Conservation (phyloP, 37 sponge, comb jelly and placozoan species). For the Ephydatia muelleri region DNA sequence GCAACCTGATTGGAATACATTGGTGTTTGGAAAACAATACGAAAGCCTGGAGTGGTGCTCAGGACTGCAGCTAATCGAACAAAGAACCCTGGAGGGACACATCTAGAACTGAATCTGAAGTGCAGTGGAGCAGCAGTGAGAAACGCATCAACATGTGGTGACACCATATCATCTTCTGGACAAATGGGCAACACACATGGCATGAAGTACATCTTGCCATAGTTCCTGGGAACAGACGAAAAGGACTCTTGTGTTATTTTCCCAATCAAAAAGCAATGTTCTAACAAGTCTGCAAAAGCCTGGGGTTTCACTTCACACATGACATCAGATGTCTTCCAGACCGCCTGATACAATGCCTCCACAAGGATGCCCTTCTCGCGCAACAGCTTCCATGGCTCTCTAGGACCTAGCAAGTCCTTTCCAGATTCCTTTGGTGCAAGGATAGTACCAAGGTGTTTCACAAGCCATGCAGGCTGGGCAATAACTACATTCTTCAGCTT, state of each 20-base stretch:
- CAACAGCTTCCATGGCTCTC: conserved; percentile 7
- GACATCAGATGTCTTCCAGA: conserved; percentile 16
- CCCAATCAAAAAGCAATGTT: conserved; percentile 20
- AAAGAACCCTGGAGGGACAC: conserved; percentile 61
- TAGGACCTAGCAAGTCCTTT: background rate
- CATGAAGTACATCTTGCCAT: conserved; percentile 33
- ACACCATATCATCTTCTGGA: background rate
- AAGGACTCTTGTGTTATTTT: background rate
- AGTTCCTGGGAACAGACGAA: background rate
- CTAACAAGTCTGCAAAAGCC: conserved; percentile 28
- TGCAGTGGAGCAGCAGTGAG: conserved; percentile 35
- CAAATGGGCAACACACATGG: conserved; percentile 13
- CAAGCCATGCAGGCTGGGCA: conserved; percentile 50
- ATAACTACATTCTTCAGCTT: conserved; percentile 22
- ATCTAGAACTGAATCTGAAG: conserved; percentile 20
- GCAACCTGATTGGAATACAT: conserved; percentile 31
- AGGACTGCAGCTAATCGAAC: conserved; percentile 37
- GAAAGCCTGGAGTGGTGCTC: background rate
- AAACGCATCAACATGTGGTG: background rate
- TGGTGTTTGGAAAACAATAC: conserved; percentile 8
- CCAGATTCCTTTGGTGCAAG: conserved; percentile 28
- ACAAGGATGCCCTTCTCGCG: conserved; percentile 44
- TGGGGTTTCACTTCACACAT: conserved; percentile 5
- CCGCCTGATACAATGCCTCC: conserved; percentile 27
- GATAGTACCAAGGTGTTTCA: conserved; percentile 31